phyloP scores from a whole-genome alignment of 2,888 invertebrate genomes.

The Balanococcus diminutus region DNA sequence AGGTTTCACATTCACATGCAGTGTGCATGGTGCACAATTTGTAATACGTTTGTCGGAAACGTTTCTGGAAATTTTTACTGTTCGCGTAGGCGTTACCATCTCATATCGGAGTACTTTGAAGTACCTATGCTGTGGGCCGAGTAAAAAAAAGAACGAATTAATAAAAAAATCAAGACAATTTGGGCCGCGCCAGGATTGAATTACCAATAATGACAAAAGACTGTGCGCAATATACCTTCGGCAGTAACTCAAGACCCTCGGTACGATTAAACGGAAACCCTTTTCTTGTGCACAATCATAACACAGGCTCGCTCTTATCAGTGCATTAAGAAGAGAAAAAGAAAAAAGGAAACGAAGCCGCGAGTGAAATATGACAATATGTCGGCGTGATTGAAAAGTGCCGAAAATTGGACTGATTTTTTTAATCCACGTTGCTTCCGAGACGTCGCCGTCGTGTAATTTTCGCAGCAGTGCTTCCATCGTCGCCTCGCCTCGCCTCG shows the following conservation, averaged over 20 bases:
- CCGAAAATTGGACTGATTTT: constrained; percentile 32
- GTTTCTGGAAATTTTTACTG: constrained; percentile 22
- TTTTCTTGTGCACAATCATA: background rate
- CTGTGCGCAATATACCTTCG: constrained; percentile 36
- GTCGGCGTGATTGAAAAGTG: background rate
- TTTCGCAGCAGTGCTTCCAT: no score
- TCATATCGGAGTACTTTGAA: constrained; percentile 48
- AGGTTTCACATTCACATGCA: no score
- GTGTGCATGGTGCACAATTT: no score
- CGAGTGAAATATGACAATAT: background rate
- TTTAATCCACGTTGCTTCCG: background rate
- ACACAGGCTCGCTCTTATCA: background rate
- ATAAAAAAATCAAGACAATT: constrained; percentile 47
- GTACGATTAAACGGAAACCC: constrained; percentile 27
- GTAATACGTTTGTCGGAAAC: constrained; percentile 49
- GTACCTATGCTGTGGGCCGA: background rate
- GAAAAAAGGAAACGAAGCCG: background rate
- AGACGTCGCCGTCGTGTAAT: no score
- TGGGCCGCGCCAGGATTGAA: constrained; percentile 43
- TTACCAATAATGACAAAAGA: constrained; percentile 47
- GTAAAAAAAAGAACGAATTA: constrained; percentile 37
- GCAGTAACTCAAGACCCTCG: constrained; percentile 28
- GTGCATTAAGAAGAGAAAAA: background rate
- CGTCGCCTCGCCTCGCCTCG: no score
- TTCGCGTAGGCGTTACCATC: constrained; percentile 47